Evolutionary conservation across 2,888 invertebrate genomes (phyloP).

Genomic region (Graphium colonna): DNA sequence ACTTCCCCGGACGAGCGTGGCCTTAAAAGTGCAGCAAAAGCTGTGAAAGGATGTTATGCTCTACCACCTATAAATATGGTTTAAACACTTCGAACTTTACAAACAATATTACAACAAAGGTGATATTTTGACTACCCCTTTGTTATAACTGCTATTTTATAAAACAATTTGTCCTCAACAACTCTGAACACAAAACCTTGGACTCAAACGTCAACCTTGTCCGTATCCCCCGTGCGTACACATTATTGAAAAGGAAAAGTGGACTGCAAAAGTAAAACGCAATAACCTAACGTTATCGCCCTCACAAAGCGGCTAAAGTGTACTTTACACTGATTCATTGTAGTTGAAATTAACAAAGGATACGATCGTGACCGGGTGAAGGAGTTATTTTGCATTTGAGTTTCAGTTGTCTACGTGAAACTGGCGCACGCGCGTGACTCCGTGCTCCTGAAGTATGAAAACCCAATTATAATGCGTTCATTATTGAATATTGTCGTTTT

Average conservation of each 20-base stretch:
- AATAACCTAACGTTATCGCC: neutral
- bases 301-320: neutral
- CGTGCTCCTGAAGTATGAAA: no score
- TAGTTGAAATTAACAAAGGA: conserved; percentile 15
- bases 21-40: no score
- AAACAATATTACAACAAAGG: no score
- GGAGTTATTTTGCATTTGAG: conserved; percentile 16
- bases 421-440: no score
- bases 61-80: no score
- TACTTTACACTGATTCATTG: conserved; percentile 15
- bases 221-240: neutral
- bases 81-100: no score
- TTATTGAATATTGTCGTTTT: no score
- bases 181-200: neutral
- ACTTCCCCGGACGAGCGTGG: no score
- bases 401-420: conserved; percentile 5
- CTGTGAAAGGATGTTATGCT: no score
- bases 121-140: no score
- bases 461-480: no score
- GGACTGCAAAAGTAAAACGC: neutral
- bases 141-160: no score
- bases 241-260: neutral
- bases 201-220: neutral
- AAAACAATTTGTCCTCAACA: neutral
- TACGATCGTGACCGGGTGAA: conserved; percentile 14